Percentiles rank a stretch among this genome's conserved stretches.
Conservation (phyloP, 2,888 invertebrate species). For the Torymus texanus region DNA sequence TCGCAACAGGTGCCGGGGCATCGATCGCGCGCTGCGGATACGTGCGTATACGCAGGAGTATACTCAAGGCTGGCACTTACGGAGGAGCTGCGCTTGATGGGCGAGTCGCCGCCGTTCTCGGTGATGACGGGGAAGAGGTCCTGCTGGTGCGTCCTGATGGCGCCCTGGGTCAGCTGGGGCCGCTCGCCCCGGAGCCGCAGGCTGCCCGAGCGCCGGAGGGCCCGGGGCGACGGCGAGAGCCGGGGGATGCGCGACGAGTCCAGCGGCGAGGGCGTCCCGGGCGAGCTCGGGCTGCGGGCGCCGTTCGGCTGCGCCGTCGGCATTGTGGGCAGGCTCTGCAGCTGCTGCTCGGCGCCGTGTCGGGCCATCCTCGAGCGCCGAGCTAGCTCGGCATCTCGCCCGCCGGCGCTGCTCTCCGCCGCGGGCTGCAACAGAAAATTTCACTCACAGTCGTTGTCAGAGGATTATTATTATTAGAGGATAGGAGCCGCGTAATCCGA, state of each 20-base stretch:
- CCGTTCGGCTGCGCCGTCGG: slow-evolving; percentile 11
- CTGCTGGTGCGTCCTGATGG: slow-evolving; percentile 71
- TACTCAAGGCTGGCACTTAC: no score
- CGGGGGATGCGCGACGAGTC: slow-evolving; percentile 75
- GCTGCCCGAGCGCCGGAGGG: slow-evolving; percentile 81
- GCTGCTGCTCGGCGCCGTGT: slow-evolving; percentile 63
- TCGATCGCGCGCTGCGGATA: slow-evolving; percentile 30
- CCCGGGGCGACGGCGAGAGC: slow-evolving; percentile 67
- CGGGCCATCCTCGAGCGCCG: slow-evolving; percentile 61
- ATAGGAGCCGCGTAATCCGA: no score
- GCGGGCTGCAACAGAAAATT: not conserved
- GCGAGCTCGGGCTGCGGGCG: slow-evolving; percentile 67
- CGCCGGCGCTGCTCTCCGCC: not conserved
- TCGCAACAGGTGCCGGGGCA: slow-evolving; percentile 31
- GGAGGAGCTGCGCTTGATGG: slow-evolving; percentile 67
- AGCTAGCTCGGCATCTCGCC: not conserved
- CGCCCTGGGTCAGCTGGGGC: slow-evolving; percentile 41
- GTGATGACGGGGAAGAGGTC: slow-evolving; percentile 80
- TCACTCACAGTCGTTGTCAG: no score
- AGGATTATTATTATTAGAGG: no score
- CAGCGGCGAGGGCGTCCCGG: slow-evolving; percentile 65
- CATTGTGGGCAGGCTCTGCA: slow-evolving; percentile 58
- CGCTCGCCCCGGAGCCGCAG: slow-evolving; percentile 82
- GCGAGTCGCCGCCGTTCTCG: slow-evolving; percentile 77
- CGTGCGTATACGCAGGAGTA: no score